Evolutionary conservation across 64 coral and sea anemone species (phyloP), one percentile per base, ranked within the genome.

Genomic region (Montipora foliosa): DNA sequence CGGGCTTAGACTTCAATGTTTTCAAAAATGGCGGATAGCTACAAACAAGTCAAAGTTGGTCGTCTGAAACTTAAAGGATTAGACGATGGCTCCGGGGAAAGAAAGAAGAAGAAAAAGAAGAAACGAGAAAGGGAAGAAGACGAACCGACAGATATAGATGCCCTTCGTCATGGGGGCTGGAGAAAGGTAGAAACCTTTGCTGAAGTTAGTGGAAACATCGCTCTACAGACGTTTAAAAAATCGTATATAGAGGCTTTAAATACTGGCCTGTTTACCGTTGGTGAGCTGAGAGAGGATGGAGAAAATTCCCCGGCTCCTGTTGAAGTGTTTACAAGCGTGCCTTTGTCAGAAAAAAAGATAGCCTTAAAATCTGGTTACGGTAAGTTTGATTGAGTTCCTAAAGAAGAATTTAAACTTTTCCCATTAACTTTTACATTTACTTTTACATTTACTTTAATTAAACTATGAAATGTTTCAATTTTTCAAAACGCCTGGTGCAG

Each of bases 301-400:
- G 92, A 89, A 45, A 96, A 99, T 90, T 99, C 94, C 25, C 98
- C 98, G 29, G 98, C 98, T 19, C 98, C 98, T 62, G 98, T 94
- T 60, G 98, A 99, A 76, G 86, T 75, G 0, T 96, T 99, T 55
- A 99, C 98, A 64, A 92, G 95, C 66, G 92, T 99, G 17, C 95
- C 92, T 22, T 64, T 96, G 64, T 96, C 98, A 4, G 91, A 94
- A 17, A 95, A 87, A 15, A 99, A 95, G 48, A 92, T 96, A 44
- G 98, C 95, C 4, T 91, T 99, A 11, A 99, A 99, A 72, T 99
- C 98, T 1, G 98, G 98, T 19, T 99, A 96, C 64, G 98, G 98
- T 99, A 84, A 74, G 86, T 68, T 61, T 49, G n/a, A 74, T 5
- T 1, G 52, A 55, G 14, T 15, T 64, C 13, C 4, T 64, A 12